These are phyloP conservation scores for Cyrtonyx montezumae DNA, from an alignment of 2,113 vertebrate species.

Conservation along the genomic window DNA sequence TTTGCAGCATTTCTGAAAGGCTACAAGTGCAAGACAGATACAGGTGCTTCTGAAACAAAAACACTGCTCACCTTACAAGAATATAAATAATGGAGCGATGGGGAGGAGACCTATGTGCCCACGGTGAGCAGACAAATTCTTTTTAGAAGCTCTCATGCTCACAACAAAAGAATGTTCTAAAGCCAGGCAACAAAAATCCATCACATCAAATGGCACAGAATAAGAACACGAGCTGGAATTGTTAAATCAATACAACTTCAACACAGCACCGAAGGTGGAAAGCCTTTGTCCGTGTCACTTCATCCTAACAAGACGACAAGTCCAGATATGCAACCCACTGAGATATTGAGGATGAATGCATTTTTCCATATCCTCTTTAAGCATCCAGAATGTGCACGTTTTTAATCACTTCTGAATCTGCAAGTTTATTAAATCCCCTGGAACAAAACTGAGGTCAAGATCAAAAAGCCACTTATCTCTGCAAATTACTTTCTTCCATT, in stretches of 20 bases:
- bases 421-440: not conserved
- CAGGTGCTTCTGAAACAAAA: not conserved
- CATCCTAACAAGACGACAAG: slow-evolving; percentile 26
- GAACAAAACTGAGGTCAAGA: not conserved
- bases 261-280: not conserved
- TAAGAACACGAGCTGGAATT: not conserved
- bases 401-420: not conserved
- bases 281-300: not conserved
- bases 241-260: not conserved
- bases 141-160: not conserved
- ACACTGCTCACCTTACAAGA: not conserved
- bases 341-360: not conserved
- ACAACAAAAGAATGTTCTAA: not conserved
- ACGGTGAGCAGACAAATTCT: not conserved
- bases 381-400: fast-evolving
- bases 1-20: not conserved
- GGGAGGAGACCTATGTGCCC: not conserved
- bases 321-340: not conserved
- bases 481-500: not conserved
- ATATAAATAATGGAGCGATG: not conserved
- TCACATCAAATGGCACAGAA: not conserved
- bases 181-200: not conserved
- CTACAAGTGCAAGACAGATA: not conserved
- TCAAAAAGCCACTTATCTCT: not conserved
- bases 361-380: not conserved